Conservation (phyloP, 2,797 vertebrate genomes). For the Monodelphis domestica region DNA sequence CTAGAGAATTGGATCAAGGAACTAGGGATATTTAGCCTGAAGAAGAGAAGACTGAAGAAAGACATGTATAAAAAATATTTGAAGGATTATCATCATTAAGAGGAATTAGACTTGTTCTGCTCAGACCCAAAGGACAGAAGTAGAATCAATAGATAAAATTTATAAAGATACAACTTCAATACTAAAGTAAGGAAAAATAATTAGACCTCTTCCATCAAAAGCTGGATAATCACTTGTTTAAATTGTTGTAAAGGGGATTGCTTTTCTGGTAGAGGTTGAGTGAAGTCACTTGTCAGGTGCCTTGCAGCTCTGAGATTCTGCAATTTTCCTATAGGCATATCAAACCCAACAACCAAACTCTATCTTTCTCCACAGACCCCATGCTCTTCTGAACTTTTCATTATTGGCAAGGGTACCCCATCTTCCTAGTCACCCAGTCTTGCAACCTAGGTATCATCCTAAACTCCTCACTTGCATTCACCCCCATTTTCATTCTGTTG, state of each 20-base stretch:
- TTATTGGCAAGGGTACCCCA: not conserved
- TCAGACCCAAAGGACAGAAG: not conserved
- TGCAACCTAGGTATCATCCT: not conserved
- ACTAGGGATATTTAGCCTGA: not conserved
- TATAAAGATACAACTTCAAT: not conserved
- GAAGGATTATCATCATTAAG: not conserved
- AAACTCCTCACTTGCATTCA: not conserved
- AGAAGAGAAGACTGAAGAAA: not conserved
- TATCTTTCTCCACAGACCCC: not conserved
- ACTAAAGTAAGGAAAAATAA: not conserved
- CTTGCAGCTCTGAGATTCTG: not conserved
- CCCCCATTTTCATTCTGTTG: not conserved
- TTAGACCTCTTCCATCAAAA: not conserved
- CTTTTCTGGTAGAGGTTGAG: not conserved
- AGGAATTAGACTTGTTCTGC: not conserved
- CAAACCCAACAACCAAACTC: not conserved
- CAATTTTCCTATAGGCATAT: not conserved
- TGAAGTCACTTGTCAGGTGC: not conserved
- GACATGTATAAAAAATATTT: not conserved
- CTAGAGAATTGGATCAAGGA: not conserved
- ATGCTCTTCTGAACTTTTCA: not conserved
- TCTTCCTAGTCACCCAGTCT: not conserved
- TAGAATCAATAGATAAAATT: not conserved
- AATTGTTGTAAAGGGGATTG: not conserved
- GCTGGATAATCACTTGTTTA: not conserved